Base-by-base conservation (phyloP, 1,140 invertebrate genomes). In the Leptinotarsa defecta region DNA sequence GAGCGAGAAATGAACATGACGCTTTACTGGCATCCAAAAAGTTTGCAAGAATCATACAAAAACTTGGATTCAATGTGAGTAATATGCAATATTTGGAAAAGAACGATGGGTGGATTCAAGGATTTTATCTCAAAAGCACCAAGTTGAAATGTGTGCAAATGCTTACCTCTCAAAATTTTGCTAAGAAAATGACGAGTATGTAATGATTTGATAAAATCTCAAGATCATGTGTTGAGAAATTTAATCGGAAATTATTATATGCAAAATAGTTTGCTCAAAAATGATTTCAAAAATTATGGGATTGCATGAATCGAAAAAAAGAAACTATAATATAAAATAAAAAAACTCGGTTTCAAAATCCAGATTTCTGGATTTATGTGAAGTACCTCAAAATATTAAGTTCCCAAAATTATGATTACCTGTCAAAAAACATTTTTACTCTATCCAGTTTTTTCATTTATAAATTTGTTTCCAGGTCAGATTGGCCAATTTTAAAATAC, bases 1-100 rank as follows among this genome's bases (percentile, higher is more conserved):
- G 98, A 19, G 95, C 98, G 0, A 97, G 96, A 88, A 98, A 95
- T 87, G 98, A 99, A 88, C 92, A 96, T 74, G 93, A 96, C 85
- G 96, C 96, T 1, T 91, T 95, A 84, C 88, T 99, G 77, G 98
- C 98, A 15, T 94, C 96, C 1, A 91, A 97, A 81, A 99, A 99
- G 86, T 99, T 99, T 90, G 96, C 97, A 15, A 90, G 98, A 84
- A 99, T 99, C 84, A 94, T 99, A 72, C 97, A 99, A 85, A 99
- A 99, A 87, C 87, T 99, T 17, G 96, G 96, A 70, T 99, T 98
- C 89, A 89, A 92, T n/a, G 96, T 96, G 88, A 90, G 90, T 85
- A 43, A 43, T 43, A 43, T 43, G 8, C 34, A 43, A 43, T 43
- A 43, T 43, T 43, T 0, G 8, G 34, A 43, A 43, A 43, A 34